Conservation (phyloP, 2,113 vertebrate species). For the Callorhinus ursinus region DNA sequence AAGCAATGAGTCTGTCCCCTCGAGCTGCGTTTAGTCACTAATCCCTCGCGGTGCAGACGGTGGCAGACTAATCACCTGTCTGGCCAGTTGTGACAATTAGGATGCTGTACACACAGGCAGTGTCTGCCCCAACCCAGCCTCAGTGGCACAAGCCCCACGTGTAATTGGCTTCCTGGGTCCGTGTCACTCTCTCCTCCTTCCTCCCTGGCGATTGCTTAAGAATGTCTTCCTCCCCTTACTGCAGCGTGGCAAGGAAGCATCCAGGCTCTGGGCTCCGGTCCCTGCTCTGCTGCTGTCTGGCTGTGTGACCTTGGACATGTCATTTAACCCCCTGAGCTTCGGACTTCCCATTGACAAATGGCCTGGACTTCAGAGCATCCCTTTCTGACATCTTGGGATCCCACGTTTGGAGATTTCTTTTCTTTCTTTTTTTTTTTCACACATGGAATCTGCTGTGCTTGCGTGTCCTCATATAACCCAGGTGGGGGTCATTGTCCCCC, state of each 20-base stretch:
- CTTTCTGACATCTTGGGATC: not conserved
- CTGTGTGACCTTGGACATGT: not conserved
- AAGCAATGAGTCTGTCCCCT: conserved; percentile 59
- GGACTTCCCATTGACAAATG: not conserved
- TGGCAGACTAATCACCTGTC: conserved; percentile 60
- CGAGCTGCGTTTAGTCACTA: conserved; percentile 57
- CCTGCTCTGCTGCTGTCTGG: not conserved
- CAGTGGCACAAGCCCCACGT: conserved; percentile 1
- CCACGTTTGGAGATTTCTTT: not conserved
- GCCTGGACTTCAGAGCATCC: not conserved
- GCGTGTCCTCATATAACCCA: not conserved
- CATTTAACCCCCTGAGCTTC: not conserved
- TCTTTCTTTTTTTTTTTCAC: not conserved
- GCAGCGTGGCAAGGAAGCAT: not conserved
- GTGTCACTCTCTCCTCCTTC: not conserved
- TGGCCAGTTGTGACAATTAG: not conserved
- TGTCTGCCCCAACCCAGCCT: not conserved
- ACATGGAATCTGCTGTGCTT: not conserved
- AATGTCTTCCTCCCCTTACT: not conserved
- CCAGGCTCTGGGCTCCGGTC: not conserved
- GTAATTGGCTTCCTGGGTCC: not conserved
- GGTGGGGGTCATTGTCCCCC: not conserved
- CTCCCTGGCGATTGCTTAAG: not conserved
- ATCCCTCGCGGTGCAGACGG: not conserved
- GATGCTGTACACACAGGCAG: fast-evolving